phyloP scores from a whole-genome alignment of 35 echinoderm and acorn worm species.

The Nesometra sesokonis region DNA sequence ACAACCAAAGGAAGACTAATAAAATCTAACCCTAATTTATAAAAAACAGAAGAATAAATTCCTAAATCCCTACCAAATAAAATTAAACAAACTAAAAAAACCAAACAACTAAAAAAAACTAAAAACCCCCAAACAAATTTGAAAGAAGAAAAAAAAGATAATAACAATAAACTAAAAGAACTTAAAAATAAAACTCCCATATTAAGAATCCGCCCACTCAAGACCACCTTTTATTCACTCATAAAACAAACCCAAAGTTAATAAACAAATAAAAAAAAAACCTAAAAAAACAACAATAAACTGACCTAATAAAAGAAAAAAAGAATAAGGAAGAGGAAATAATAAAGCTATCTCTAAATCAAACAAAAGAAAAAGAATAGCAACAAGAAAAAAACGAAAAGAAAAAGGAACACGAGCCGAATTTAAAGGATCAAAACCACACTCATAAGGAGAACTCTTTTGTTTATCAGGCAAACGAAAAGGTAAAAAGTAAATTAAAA shows the following conservation, averaged over 20 bases:
- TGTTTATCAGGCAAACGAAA: neutral
- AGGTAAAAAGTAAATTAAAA: neutral
- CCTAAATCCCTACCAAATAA: too few species aligned
- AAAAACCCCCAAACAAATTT: too few species aligned
- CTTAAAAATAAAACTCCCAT: too few species aligned
- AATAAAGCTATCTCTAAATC: conserved; percentile 65
- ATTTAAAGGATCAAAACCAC: conserved; percentile 68
- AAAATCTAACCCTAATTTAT: too few species aligned
- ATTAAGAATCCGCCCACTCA: conserved; percentile 62
- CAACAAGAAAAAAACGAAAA: conserved; percentile 62
- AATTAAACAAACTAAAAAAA: too few species aligned
- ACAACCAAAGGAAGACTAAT: too few species aligned
- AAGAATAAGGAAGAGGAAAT: conserved; percentile 11
- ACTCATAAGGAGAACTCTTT: conserved; percentile 67
- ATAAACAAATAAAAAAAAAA: conserved; percentile 21
- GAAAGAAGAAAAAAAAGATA: too few species aligned
- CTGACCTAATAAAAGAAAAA: too few species aligned
- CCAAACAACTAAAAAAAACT: too few species aligned
- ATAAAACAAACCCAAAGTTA: conserved; percentile 24
- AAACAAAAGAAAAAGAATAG: conserved; percentile 60
- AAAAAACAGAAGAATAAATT: too few species aligned
- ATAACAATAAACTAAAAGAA: too few species aligned
- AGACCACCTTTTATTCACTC: conserved; percentile 53
- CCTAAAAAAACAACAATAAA: neutral
- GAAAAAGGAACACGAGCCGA: conserved; percentile 54